phyloP scores from a whole-genome alignment of 2,113 vertebrate genomes.

The Rhadina sibilatrix region DNA sequence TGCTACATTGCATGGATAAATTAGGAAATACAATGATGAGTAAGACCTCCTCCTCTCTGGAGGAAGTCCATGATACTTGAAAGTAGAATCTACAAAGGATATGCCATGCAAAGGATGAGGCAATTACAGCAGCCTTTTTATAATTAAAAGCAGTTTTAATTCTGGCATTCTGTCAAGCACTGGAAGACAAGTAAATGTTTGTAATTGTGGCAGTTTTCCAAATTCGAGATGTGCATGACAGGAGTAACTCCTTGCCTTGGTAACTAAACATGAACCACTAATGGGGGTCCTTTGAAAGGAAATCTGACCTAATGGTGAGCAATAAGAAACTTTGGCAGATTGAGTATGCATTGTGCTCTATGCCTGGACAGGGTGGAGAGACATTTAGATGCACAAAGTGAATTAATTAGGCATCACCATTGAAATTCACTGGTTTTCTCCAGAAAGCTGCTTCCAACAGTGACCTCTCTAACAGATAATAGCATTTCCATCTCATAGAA shows the following conservation, averaged over 20 bases:
- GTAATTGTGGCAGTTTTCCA: slow-evolving; percentile 44
- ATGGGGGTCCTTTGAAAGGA: neutral
- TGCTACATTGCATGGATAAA: neutral
- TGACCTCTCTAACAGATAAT: neutral
- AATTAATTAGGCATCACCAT: neutral
- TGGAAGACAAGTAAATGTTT: slow-evolving; percentile 37
- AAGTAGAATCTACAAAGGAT: slow-evolving; percentile 40
- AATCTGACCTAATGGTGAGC: neutral
- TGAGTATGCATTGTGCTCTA: neutral
- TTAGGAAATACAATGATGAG: neutral
- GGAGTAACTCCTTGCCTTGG: slow-evolving; percentile 8
- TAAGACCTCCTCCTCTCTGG: slow-evolving; percentile 2
- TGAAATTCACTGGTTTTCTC: neutral
- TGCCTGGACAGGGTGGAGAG: neutral
- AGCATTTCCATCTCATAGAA: neutral
- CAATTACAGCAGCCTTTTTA: slow-evolving; percentile 15
- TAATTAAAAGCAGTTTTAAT: slow-evolving; percentile 50
- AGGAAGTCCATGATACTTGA: slow-evolving; percentile 32
- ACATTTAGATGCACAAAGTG: neutral
- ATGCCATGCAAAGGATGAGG: slow-evolving; percentile 2
- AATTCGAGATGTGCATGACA: slow-evolving; percentile 1
- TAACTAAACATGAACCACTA: slow-evolving; percentile 1
- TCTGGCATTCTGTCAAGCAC: slow-evolving; percentile 56
- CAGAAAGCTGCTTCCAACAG: neutral
- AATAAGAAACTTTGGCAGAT: neutral